Evolutionary conservation across 2,888 invertebrate species (phyloP).

Genomic region (Eledone cirrhosa): DNA sequence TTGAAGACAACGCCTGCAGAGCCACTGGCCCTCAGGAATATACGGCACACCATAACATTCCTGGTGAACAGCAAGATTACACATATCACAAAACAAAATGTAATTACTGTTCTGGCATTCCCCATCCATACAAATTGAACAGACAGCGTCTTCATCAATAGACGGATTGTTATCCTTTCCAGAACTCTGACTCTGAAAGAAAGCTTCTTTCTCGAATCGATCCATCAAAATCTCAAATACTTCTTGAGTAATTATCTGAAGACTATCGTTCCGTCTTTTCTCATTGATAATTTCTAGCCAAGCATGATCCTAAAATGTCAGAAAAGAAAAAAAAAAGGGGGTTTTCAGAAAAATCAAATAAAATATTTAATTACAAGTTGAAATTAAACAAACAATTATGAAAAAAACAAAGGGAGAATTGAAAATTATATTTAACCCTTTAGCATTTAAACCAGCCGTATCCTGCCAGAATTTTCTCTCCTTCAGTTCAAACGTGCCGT

Average conservation of each 20-base stretch:
- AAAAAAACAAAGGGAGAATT: too few species aligned
- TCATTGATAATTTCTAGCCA: slow-evolving; percentile 93
- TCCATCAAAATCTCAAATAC: slow-evolving; percentile 97
- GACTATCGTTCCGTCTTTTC: slow-evolving; percentile 71
- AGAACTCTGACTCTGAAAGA: slow-evolving; percentile 66
- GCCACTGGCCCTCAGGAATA: slow-evolving; percentile 97
- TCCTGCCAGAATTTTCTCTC: too few species aligned
- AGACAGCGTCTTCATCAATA: slow-evolving; percentile 95
- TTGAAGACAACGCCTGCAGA: slow-evolving; percentile 93
- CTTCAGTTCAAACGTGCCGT: too few species aligned
- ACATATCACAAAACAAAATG: slow-evolving; percentile 99
- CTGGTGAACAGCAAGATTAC: slow-evolving; percentile 97
- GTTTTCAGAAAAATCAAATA: too few species aligned
- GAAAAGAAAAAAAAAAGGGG: neutral
- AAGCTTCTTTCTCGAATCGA: slow-evolving; percentile 93
- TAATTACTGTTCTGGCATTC: slow-evolving; percentile 99
- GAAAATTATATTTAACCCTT: too few species aligned
- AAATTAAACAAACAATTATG: too few species aligned
- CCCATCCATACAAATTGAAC: slow-evolving; percentile 98
- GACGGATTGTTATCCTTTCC: slow-evolving; percentile 75
- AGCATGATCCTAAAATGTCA: slow-evolving; percentile 77
- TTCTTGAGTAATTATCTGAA: slow-evolving; percentile 84
- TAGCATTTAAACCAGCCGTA: too few species aligned
- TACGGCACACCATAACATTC: slow-evolving; percentile 98
- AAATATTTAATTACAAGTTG: too few species aligned